Evolutionary conservation across 2,888 invertebrate species (phyloP).

Genomic region (Melipona beecheii): DNA sequence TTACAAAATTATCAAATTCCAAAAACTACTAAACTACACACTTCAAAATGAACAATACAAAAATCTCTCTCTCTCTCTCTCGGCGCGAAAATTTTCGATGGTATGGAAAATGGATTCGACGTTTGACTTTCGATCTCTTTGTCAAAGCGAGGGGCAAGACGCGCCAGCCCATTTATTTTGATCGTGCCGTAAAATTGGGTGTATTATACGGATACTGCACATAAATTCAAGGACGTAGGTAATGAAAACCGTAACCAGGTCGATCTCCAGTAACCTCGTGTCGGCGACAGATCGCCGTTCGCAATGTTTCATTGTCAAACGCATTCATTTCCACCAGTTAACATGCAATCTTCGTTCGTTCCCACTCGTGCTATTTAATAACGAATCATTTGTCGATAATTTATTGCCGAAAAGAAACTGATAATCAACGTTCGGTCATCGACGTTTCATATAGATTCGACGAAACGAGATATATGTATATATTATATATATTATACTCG

Average conservation of each 20-base stretch:
- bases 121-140: neutral
- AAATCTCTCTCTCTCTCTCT: too few species aligned
- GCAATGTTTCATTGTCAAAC: slow-evolving; percentile 58
- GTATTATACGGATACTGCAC: slow-evolving; percentile 26
- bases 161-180: slow-evolving; percentile 5
- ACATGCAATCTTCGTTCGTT: neutral
- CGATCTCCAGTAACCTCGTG: slow-evolving; percentile 26
- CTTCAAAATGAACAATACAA: neutral
- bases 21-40: too few species aligned
- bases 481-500: too few species aligned
- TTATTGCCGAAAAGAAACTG: too few species aligned
- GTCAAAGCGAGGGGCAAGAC: neutral
- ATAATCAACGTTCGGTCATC: too few species aligned
- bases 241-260: slow-evolving; percentile 23
- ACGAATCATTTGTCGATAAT: too few species aligned
- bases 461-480: too few species aligned
- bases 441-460: too few species aligned
- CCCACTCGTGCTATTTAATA: neutral
- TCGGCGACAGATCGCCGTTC: slow-evolving; percentile 25
- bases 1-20: too few species aligned
- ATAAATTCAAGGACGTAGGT: slow-evolving; percentile 23
- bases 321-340: slow-evolving; percentile 26
- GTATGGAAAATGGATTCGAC: neutral
- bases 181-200: slow-evolving; percentile 17
- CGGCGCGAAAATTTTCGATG: neutral